Base-by-base conservation (phyloP, 1,140 invertebrate genomes). In the Drosophila mayri region DNA sequence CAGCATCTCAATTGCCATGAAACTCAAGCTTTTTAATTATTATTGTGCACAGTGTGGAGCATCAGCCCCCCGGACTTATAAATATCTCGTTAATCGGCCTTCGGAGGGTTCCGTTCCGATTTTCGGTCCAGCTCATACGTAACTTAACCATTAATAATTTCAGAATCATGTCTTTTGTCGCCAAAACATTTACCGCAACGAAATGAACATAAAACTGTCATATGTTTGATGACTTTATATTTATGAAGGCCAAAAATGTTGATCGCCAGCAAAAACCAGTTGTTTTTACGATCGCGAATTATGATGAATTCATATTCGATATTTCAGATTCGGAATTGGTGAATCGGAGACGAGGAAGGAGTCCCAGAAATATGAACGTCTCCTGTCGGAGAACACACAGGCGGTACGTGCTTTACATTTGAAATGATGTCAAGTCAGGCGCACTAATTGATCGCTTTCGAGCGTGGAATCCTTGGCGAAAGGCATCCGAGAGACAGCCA, bases 141-240 rank as follows among this genome's bases (percentile, higher is more conserved):
- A 54, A 54, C 32, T 18, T 82, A 79, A 80, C 66, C 84, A 90
- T 90, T 88, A 79, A 88, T 90, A 84, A 88, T 90, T 88, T 88
- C 46, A 67, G 65, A 90, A 64, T 76, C 84, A 90, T 90, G 85
- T 88, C 84, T 80, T 85, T 88, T 88, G 84, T 88, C 85, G 84
- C 84, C 86, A 75, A 90, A 88, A 85, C 81, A 90, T 88, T 90
- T 81, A 88, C 84, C 85, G 82, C 85, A 90, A 81, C 87, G 81
- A 90, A 87, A 83, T 68, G 86, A 91, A 85, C 73, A 79, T 77
- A 76, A 84, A 90, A 90, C 85, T 91, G 88, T 91, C 88, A 91
- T 91, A 91, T 90, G 66, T 85, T 85, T 91, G 88, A 91, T 91
- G 90, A 92, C 88, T 91, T 91, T 80, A 91, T 91, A 91, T 91